A percentile compares a stretch with the other conserved stretches of the same genome.
phyloP scores from a whole-genome alignment of 2,113 vertebrate genomes.

The Perognathus longimembris region DNA sequence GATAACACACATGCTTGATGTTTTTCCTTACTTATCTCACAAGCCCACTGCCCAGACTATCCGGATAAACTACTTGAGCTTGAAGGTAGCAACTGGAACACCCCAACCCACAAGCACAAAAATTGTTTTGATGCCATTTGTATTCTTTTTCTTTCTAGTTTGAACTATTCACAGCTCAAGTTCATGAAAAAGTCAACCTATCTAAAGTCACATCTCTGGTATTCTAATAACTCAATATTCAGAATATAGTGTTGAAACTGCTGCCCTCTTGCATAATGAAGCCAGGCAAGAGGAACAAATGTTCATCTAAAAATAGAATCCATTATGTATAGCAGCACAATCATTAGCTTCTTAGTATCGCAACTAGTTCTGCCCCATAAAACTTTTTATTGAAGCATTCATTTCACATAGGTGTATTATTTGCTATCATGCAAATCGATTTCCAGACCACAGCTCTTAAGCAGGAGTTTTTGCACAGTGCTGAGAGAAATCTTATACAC shows the following conservation, averaged over 20 bases:
- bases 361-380: conserved; percentile 76
- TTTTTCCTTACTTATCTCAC: neutral
- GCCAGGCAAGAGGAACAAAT: conserved; percentile 67
- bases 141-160: neutral
- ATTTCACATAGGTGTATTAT: conserved; percentile 55
- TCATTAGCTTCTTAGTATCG: conserved; percentile 66
- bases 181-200: neutral
- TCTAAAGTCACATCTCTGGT: neutral
- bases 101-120: conserved; percentile 8
- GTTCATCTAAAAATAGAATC: conserved; percentile 76
- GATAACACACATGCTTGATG: neutral
- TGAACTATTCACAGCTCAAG: neutral
- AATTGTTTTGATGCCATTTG: neutral
- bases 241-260: neutral
- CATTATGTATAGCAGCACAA: conserved; percentile 68
- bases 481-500: conserved; percentile 14
- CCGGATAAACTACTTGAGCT: neutral
- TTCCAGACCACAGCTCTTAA: neutral
- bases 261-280: conserved; percentile 56
- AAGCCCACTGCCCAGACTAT: neutral
- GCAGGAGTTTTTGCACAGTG: neutral
- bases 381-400: conserved; percentile 64
- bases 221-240: conserved; percentile 49
- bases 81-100: neutral
- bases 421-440: neutral